Evolutionary conservation across 2,797 vertebrate species (phyloP), one percentile per base, ranked within the genome.

Genomic region (Lycodopsis pacificus): DNA sequence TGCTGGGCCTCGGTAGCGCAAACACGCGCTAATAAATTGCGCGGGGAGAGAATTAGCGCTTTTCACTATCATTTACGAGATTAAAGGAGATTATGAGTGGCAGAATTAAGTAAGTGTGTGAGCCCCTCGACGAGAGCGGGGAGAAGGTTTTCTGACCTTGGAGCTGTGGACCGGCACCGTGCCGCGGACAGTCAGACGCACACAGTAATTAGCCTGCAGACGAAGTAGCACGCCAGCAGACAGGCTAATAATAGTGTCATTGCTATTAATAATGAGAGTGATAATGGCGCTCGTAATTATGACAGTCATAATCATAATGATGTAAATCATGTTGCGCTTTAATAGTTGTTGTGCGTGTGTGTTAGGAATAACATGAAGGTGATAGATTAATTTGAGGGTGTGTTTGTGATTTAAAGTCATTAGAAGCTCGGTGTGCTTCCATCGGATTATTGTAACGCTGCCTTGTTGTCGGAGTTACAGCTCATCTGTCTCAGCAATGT

Each of bases 21-120:
- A 53, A 95, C 94, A 90, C 78, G 68, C 91, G 88, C 96, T 97
- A 96, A 97, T 97, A 95, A 96, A 97, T 96, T 95, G 95, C 83
- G 88, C 83, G 89, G 86, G 90, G 90, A 91, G 93, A 92, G 95
- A 94, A 95, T 96, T 96, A 96, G 95, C 93, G 90, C 94, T 89
- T 89, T 54, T 88, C 91, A 90, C 94, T 95, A 93, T 93, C 82
- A 86, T 92, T 91, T 90, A 93, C 89, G 91, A 95, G 96, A 96
- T 96, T 95, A 95, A 94, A 94, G 87, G 93, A 95, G 94, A 96
- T 95, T 94, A 95, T 94, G 90, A 95, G 95, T 94, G 95, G 89
- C 88, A 89, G 94, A 95, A 91, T 92, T 87, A 95, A 95, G 93
- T 93, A 95, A 94, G 92, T 94, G 93, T 91, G 80, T 81, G 90